A percentile compares a stretch with the other conserved stretches of the same genome.
Conservation (phyloP, 1,140 invertebrate species). For the Alviniconcha marisindica region DNA sequence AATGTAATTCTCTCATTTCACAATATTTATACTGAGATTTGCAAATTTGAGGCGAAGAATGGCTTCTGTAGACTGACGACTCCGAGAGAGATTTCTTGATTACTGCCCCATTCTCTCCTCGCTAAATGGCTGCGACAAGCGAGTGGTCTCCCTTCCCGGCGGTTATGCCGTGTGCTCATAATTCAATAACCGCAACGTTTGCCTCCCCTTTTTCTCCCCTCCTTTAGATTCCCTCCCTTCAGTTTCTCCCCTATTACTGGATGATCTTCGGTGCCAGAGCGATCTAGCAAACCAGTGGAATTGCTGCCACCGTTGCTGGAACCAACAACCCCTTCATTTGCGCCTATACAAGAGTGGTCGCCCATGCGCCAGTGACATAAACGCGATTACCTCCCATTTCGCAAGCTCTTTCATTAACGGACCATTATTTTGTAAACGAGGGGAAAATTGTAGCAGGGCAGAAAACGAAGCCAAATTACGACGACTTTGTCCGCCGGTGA, state of each 20-base stretch:
- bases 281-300: slow-evolving; percentile 11
- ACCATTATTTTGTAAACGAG: slow-evolving; percentile 41
- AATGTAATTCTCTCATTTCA: slow-evolving; percentile 49
- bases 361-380: slow-evolving; percentile 26
- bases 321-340: slow-evolving; percentile 40
- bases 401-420: slow-evolving; percentile 41
- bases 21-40: slow-evolving; percentile 56
- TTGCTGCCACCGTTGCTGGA: neutral
- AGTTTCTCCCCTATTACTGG: neutral
- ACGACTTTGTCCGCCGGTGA: slow-evolving; percentile 30
- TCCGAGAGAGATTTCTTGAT: slow-evolving; percentile 40
- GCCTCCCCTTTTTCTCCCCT: slow-evolving; percentile 28
- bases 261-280: neutral
- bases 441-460: slow-evolving; percentile 36
- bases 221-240: neutral
- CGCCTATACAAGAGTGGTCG: slow-evolving; percentile 23
- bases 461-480: slow-evolving; percentile 29
- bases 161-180: slow-evolving; percentile 38
- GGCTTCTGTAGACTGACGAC: slow-evolving; percentile 25
- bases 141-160: slow-evolving; percentile 12
- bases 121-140: slow-evolving; percentile 36
- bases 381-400: slow-evolving; percentile 43
- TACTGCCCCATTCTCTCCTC: slow-evolving; percentile 39
- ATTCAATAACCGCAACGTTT: slow-evolving; percentile 41
- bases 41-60: slow-evolving; percentile 52